Conservation (phyloP, 1,140 invertebrate genomes). For the Homalodisca vitripennis region DNA sequence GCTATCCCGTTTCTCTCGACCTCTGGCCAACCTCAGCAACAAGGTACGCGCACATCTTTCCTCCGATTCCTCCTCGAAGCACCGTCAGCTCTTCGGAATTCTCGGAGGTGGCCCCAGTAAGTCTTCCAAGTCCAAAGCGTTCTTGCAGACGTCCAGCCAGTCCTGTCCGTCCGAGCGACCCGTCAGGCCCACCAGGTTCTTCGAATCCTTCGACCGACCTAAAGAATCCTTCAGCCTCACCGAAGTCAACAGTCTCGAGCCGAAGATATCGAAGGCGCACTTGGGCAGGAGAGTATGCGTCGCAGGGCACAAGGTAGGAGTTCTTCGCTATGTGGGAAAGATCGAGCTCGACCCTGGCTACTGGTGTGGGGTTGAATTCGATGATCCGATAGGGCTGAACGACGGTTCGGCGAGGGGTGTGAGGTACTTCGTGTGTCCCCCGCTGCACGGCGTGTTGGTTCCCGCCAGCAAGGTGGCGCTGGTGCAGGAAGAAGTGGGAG, state of each 20-base stretch:
- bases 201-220: conserved; percentile 20
- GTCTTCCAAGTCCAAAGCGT: conserved; percentile 22
- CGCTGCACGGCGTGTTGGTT: conserved; percentile 53
- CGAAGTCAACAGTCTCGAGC: conserved; percentile 29
- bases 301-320: conserved; percentile 53
- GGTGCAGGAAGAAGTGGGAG: conserved; percentile 23
- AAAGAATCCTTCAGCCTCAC: conserved; percentile 37
- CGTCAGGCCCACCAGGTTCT: conserved; percentile 16
- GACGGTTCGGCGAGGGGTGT: conserved; percentile 60
- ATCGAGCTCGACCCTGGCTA: conserved; percentile 57
- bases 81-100: conserved; percentile 37
- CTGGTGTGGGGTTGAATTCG: conserved; percentile 64
- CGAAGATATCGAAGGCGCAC: conserved; percentile 42
- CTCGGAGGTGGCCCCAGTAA: conserved; percentile 27
- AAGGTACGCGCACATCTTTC: conserved; percentile 42
- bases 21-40: conserved; percentile 41
- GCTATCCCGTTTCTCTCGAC: conserved; percentile 37
- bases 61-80: conserved; percentile 32
- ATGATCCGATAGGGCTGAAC: conserved; percentile 58
- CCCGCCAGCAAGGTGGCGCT: conserved; percentile 50
- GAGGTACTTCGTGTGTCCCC: conserved; percentile 54
- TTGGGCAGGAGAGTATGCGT: conserved; percentile 56
- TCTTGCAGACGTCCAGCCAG: neutral
- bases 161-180: conserved; percentile 19
- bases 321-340: conserved; percentile 56